phyloP scores from a whole-genome alignment of 1,140 invertebrate genomes.

The Hylaeus volcanicus region DNA sequence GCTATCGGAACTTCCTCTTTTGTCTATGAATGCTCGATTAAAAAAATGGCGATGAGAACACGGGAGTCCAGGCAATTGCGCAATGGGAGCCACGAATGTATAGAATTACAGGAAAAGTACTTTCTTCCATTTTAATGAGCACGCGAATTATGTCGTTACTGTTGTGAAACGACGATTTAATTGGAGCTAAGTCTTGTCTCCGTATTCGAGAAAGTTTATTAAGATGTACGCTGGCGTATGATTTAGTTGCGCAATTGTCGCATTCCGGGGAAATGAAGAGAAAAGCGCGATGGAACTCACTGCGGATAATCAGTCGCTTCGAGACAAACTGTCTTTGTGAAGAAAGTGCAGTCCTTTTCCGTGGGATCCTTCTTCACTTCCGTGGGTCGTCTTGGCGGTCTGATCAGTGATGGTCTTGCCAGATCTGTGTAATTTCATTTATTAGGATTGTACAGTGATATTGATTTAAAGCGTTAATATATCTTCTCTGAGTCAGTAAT shows the following conservation, averaged over 20 bases:
- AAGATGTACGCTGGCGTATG: no score
- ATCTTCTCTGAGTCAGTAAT: no score
- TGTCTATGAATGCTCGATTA: neutral
- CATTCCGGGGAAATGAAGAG: neutral
- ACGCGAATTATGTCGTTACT: constrained; percentile 9
- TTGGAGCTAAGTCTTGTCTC: neutral
- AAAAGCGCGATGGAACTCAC: constrained; percentile 80
- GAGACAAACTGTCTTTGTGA: constrained; percentile 88
- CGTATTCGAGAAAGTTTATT: constrained; percentile 6
- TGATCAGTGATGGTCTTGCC: constrained; percentile 49
- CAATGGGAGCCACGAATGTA: neutral
- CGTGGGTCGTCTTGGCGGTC: constrained; percentile 60
- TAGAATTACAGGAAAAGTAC: neutral
- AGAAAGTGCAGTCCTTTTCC: constrained; percentile 84
- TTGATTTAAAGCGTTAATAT: no score
- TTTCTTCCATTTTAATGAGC: constrained; percentile 24
- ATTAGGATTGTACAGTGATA: no score
- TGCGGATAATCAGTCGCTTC: constrained; percentile 88
- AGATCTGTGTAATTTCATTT: constrained; percentile 48
- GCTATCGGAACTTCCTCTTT: neutral
- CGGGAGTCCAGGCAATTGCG: neutral
- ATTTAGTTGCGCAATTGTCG: constrained; percentile 5
- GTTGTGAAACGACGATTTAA: constrained; percentile 6
- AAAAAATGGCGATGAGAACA: constrained; percentile 13
- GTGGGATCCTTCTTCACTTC: constrained; percentile 67